Evolutionary conservation across 2,113 vertebrate species (phyloP).

Genomic region (Planiliza haematocheilus): DNA sequence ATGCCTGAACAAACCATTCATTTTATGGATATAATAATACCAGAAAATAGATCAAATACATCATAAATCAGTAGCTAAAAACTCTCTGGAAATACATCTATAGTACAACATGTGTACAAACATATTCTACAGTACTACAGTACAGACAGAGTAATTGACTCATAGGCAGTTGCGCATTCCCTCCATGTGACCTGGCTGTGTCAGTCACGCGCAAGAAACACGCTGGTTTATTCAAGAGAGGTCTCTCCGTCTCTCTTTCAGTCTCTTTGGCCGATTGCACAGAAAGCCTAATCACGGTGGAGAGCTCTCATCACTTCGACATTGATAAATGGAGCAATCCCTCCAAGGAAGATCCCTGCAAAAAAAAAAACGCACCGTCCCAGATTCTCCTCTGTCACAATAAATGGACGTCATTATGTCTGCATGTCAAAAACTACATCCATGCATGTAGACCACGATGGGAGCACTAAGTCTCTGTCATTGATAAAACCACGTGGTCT

Average conservation of each 20-base stretch:
- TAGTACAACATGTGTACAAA: too few species aligned
- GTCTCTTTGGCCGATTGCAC: conserved; percentile 50
- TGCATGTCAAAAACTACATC: conserved; percentile 51
- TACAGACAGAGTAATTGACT: conserved; percentile 12
- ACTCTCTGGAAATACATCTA: neutral
- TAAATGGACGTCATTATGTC: conserved; percentile 66
- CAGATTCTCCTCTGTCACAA: conserved; percentile 67
- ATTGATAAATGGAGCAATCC: conserved; percentile 63
- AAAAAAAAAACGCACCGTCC: too few species aligned
- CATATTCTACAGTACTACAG: neutral
- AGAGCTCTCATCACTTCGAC: conserved; percentile 50
- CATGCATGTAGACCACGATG: conserved; percentile 35
- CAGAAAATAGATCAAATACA: neutral
- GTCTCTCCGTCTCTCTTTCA: conserved; percentile 34
- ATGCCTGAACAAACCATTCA: too few species aligned
- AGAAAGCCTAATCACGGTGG: conserved; percentile 45
- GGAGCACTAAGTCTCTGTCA: conserved; percentile 19
- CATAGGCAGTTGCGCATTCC: neutral
- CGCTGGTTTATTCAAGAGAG: conserved; percentile 48
- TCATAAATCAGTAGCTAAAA: neutral
- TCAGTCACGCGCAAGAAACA: conserved; percentile 44
- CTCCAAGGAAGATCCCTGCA: conserved; percentile 57
- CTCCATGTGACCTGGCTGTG: conserved; percentile 45
- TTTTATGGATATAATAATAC: neutral
- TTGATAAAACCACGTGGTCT: conserved; percentile 35